Evolutionary conservation across 2,797 vertebrate species (phyloP), one percentile per base, ranked within the genome.

Genomic region (Gastrophryne carolinensis): DNA sequence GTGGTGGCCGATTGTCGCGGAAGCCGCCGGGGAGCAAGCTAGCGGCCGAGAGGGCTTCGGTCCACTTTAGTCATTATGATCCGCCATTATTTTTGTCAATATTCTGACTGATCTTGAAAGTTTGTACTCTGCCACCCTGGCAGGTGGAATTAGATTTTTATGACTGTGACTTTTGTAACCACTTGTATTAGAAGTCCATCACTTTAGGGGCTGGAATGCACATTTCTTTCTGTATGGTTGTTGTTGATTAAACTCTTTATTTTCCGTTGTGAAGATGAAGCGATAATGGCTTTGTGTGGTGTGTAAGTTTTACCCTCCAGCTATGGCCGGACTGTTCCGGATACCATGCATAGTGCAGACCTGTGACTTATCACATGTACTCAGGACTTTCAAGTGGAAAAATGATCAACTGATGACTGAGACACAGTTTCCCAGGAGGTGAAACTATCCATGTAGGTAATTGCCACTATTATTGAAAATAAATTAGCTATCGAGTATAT

Each of bases 301-400:
- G 15, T 75, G 81, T 75, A 75, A 80, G 83, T 75, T 76, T 24
- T 84, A 81, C 83, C 79, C 80, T 72, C 53, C 13, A 66, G 81
- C 80, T 80, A 0, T 71, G 69, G 76, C 57, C 79, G 39, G 19
- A 34, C n/a, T 2, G 57, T 53, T 66, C 70, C 27, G 49, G 0
- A 70, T 73, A 53, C 69, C 8, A 50, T 41, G 79, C 58, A 70
- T 75, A 81, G 21, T 73, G 66, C 79, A 67, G 39, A 80, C 80
- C 79, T 81, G 57, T 83, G 85, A 83, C 71, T 3, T 9, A 69
- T 81, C 86, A 82, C 68, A 26, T 82, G 79, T 62, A 21, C 41
- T 5, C 32, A 44, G 32, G 58, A 49, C 78, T n/a, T 62, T 60
- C 69, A 56, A 63, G 23, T 72, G 44, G 69, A 37, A 50, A 72